Conservation (phyloP, 2,888 invertebrate species). For the Ophonus ardosiacus region DNA sequence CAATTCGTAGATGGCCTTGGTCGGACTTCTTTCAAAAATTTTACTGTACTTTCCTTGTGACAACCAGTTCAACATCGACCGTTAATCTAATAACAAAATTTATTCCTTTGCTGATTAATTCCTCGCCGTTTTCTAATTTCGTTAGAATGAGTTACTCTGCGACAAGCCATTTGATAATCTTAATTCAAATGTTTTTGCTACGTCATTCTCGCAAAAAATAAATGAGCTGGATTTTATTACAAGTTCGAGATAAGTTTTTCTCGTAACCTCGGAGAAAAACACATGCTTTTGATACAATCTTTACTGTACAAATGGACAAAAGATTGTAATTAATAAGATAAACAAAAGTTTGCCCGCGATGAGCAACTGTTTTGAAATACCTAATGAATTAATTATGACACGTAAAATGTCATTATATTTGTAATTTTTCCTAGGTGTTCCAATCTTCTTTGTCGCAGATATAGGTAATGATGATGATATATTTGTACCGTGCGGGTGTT, state of each 20-base stretch:
- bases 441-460: too few relatives aligned
- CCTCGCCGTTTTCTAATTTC: background rate
- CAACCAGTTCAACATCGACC: background rate
- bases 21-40: too few relatives aligned
- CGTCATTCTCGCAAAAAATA: conserved; percentile 30
- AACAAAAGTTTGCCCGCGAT: background rate
- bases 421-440: too few relatives aligned
- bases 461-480: too few relatives aligned
- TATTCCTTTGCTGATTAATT: background rate
- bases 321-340: conserved; percentile 34
- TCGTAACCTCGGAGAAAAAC: conserved; percentile 21
- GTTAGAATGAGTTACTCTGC: conserved; percentile 29
- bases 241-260: conserved; percentile 52
- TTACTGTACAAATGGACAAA: background rate
- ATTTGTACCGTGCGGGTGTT: too few relatives aligned
- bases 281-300: conserved; percentile 18
- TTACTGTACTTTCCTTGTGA: background rate
- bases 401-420: too few relatives aligned
- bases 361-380: too few relatives aligned
- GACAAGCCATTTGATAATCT: conserved; percentile 51
- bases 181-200: conserved; percentile 50
- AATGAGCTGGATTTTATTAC: conserved; percentile 56
- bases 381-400: too few relatives aligned
- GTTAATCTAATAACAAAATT: background rate
- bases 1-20: too few relatives aligned